Base-by-base conservation (phyloP, 1,140 invertebrate genomes). In the Diprion similis region DNA sequence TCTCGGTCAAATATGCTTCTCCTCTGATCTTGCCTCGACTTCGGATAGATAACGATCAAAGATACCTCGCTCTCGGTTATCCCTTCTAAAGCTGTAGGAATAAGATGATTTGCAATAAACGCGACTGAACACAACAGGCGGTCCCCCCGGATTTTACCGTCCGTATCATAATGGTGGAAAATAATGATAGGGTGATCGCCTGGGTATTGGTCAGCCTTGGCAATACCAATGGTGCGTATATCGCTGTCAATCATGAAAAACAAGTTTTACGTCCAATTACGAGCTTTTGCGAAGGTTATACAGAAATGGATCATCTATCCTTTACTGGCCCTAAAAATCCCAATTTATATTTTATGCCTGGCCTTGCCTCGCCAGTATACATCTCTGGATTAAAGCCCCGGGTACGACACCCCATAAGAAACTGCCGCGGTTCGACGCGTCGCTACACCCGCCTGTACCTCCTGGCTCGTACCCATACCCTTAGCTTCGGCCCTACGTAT, bases 181-280 rank as follows among this genome's bases (percentile, higher is more conserved):
- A 59, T 59, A 59, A 59, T 59, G 51, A n/a, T 59, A 59, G 51
- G 2, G 51, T 8, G 11, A 59, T 59, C 51, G 24, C 24, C 24
- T 37, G 6, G 24, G 24, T 37, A 37, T 37, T 37, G 51, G 51
- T n/a, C 51, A n/a, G 24, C 24, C 2, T 37, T 6, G 24, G 51
- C 51, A 59, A 59, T 59, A 1, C 3, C 51, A n/a, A 59, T 13
- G 51, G 24, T 37, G 24, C 24, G 24, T 37, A 59, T 59, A 59
- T 59, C n/a, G 71, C 66, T 45, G 66, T 75, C 79, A 75, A 77
- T 81, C 75, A 75, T 77, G 78, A 71, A 79, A 78, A 79, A 74
- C 72, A 76, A 74, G 80, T 73, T 81, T 81, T 81, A 81, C 71
- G 75, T 78, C 72, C 78, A 79, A 78, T 79, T 73, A 79, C 64